Evolutionary conservation across 2,113 vertebrate genomes (phyloP).

Genomic region (Psephotus haematonotus): DNA sequence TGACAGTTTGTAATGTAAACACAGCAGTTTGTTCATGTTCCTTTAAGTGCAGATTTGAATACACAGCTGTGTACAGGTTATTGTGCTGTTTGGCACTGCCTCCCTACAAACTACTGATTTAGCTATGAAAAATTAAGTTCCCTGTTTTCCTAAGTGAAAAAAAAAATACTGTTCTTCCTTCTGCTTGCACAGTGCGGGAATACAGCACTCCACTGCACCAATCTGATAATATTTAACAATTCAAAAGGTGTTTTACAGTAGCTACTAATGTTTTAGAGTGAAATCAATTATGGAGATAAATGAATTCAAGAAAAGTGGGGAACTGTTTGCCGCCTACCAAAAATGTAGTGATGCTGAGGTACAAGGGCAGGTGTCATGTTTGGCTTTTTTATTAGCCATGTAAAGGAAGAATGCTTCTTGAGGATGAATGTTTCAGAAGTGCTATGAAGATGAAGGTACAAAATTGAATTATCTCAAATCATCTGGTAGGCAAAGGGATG

Average conservation of each 20-base stretch:
- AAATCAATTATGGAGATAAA: background rate
- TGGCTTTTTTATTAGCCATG: background rate
- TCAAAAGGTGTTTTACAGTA: background rate
- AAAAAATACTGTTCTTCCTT: background rate
- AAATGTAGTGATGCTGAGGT: background rate
- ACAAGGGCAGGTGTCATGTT: accelerated
- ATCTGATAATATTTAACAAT: background rate
- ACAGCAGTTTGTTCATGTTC: background rate
- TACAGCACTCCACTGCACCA: background rate
- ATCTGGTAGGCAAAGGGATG: background rate
- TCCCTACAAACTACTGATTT: background rate
- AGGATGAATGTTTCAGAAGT: background rate
- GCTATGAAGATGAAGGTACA: background rate
- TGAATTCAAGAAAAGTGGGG: background rate
- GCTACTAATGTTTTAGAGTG: background rate
- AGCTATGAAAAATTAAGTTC: background rate
- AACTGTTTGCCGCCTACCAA: accelerated
- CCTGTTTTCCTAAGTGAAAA: background rate
- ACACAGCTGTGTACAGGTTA: too few relatives aligned
- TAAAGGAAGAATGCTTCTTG: background rate
- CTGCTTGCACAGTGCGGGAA: background rate
- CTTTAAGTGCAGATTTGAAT: background rate
- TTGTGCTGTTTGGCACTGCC: background rate
- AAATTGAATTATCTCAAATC: background rate
- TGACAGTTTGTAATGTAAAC: background rate